Evolutionary conservation across 1,140 invertebrate species (phyloP), one percentile per base, ranked within the genome.

Genomic region (Anastatus disparis): DNA sequence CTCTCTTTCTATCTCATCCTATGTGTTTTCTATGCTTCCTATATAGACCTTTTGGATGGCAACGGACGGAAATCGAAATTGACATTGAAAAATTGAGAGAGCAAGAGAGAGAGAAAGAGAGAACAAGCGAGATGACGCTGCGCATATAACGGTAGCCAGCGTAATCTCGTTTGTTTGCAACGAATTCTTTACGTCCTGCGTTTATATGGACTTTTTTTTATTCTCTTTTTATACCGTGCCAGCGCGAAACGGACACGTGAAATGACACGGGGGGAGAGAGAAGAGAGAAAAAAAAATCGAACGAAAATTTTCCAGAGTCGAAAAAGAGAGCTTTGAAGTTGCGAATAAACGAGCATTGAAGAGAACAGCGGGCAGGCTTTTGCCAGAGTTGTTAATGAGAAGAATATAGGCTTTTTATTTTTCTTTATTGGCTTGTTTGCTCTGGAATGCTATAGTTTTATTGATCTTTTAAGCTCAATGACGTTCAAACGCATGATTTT

Each of bases 71-170:
- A 64, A 53, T 64, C 40, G 50, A 63, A 70, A 64, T 70, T 56
- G 68, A 55, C 68, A 58, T 64, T 70, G 68, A 70, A 70, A 70
- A 70, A 70, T 64, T 58, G 59, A 55, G 67, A n/a, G 56, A 61
- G 40, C 17, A 22, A 44, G 44, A 17, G n/a, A 26, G 52, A 40
- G 38, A n/a, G n/a, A n/a, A n/a, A n/a, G n/a, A n/a, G n/a, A n/a
- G n/a, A n/a, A n/a, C n/a, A n/a, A n/a, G n/a, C n/a, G n/a, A n/a
- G n/a, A n/a, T n/a, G n/a, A n/a, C n/a, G n/a, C n/a, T n/a, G n/a
- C n/a, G n/a, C n/a, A n/a, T n/a, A n/a, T n/a, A n/a, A n/a, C n/a
- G n/a, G 20, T 2, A 15, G 38, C 13, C 17, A 26, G 17, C 15
- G 61, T 64, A 64, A 58, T 70, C 52, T 63, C 61, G 61, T 70